Conservation (phyloP, 2,888 invertebrate genomes). For the Synergus umbraculus region DNA sequence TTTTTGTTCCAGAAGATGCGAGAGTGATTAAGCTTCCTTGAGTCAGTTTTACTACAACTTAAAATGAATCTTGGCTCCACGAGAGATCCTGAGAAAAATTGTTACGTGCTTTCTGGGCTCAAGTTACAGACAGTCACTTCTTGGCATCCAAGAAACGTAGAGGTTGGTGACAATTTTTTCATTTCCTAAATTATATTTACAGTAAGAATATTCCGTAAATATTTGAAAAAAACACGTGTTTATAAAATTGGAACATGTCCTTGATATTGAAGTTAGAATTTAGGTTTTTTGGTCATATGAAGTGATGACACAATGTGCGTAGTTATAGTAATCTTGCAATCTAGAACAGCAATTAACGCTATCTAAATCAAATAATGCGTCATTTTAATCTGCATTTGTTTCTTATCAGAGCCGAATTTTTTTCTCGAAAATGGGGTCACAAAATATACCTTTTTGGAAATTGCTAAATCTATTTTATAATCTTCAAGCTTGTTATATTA, state of each 20-base stretch:
- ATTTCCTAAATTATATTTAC: not conserved
- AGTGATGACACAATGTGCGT: not conserved
- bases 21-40: not conserved
- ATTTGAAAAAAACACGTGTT: not conserved
- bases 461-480: not conserved
- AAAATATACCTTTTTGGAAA: not conserved
- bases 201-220: not conserved
- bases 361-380: slow-evolving; percentile 3
- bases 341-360: not conserved
- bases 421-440: not conserved
- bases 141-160: not conserved
- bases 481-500: no score
- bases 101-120: not conserved
- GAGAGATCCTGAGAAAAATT: not conserved
- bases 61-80: not conserved
- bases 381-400: not conserved
- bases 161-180: not conserved
- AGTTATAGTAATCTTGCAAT: not conserved
- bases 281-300: not conserved
- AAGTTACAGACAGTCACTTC: not conserved
- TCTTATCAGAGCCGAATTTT: slow-evolving; percentile 9
- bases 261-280: not conserved
- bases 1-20: not conserved
- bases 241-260: not conserved
- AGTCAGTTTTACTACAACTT: not conserved